Conservation (phyloP, 2,888 invertebrate species). For the Philhelius pedissequus region DNA sequence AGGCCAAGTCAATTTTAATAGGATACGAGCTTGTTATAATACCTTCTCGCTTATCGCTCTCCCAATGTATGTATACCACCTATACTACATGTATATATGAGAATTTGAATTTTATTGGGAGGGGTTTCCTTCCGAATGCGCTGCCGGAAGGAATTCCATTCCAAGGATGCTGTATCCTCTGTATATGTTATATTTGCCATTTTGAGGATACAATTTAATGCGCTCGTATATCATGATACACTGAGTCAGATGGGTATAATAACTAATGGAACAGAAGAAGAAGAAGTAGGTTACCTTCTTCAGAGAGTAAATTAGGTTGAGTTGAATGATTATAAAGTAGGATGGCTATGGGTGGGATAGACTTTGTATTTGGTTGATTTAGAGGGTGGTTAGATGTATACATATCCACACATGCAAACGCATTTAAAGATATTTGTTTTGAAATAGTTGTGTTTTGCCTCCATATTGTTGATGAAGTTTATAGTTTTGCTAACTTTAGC, state of each 20-base stretch:
- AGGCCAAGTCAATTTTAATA: conserved; percentile 54
- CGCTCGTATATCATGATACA: conserved; percentile 62
- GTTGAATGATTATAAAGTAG: not conserved
- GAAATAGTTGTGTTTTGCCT: not conserved
- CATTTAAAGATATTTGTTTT: not conserved
- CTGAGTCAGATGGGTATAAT: conserved; percentile 53
- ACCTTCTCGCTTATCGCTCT: conserved; percentile 7
- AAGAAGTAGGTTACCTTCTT: not conserved
- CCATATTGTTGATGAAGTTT: not conserved
- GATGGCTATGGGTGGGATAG: too few relatives aligned
- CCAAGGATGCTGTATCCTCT: conserved; percentile 31
- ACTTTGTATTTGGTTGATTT: not conserved
- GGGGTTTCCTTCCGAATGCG: conserved; percentile 31
- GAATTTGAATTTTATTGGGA: conserved; percentile 33
- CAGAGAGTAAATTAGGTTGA: not conserved
- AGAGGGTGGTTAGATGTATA: not conserved
- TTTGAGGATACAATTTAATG: conserved; percentile 62
- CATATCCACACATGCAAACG: not conserved
- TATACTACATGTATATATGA: not conserved
- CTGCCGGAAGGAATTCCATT: conserved; percentile 55
- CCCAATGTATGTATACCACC: not conserved
- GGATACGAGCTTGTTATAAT: conserved; percentile 51
- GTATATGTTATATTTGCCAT: conserved; percentile 6
- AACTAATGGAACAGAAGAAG: conserved; percentile 50
- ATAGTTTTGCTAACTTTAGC: not conserved